phyloP scores from a whole-genome alignment of 1,140 invertebrate species.

The Pogonomyrmex californicus region DNA sequence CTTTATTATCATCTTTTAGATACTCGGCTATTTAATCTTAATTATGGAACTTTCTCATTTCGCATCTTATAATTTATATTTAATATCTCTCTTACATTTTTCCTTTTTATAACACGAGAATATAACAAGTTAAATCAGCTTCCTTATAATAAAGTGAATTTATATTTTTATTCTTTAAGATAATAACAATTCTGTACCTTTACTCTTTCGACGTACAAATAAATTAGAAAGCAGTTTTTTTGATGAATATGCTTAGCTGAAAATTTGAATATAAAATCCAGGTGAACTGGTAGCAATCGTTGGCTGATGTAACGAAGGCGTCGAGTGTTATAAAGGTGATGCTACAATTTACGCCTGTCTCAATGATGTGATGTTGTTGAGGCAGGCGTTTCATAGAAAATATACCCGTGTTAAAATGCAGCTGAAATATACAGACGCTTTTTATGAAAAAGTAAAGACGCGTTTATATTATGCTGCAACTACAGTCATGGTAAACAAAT shows the following conservation, averaged over 20 bases:
- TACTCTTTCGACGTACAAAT: background rate
- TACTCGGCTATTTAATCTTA: constrained; percentile 17
- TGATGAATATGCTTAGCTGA: background rate
- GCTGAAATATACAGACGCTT: constrained; percentile 42
- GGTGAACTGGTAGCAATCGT: constrained; percentile 44
- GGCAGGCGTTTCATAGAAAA: constrained; percentile 39
- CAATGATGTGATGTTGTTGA: constrained; percentile 64
- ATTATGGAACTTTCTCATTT: background rate
- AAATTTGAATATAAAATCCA: constrained; percentile 38
- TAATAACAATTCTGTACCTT: background rate
- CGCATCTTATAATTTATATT: background rate
- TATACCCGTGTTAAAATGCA: constrained; percentile 31
- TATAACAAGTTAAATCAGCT: background rate
- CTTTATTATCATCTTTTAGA: constrained; percentile 18
- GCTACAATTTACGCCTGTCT: constrained; percentile 73
- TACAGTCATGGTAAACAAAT: constrained; percentile 44
- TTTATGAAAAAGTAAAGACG: background rate
- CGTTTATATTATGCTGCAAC: constrained; percentile 40
- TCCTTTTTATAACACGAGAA: background rate
- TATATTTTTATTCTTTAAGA: background rate
- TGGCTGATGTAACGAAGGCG: constrained; percentile 68
- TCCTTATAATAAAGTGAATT: background rate
- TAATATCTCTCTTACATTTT: background rate
- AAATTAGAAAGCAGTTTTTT: constrained; percentile 5
- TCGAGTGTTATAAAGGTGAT: constrained; percentile 68